Conservation (phyloP, 2,888 invertebrate genomes). For the Scrobipalpa costella region DNA sequence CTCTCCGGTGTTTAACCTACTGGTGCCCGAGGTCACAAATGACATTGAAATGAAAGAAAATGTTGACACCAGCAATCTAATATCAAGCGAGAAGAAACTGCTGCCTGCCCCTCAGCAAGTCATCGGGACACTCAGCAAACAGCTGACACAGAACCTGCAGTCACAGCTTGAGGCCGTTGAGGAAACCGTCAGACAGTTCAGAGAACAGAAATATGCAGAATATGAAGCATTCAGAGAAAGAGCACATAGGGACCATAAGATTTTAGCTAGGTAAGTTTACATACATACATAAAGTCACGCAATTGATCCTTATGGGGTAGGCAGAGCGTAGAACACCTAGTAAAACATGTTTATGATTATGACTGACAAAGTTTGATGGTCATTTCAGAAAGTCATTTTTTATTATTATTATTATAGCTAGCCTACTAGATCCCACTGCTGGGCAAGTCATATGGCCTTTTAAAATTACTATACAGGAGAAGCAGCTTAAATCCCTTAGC, state of each 20-base stretch:
- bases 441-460: no score
- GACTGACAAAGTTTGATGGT: no score
- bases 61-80: slow-evolving; percentile 67
- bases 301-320: no score
- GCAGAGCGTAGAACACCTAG: no score
- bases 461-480: no score
- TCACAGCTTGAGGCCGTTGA: slow-evolving; percentile 86
- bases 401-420: no score
- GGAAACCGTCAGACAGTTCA: slow-evolving; percentile 87
- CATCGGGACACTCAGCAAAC: slow-evolving; percentile 83
- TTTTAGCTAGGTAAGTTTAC: slow-evolving; percentile 85
- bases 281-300: no score
- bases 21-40: slow-evolving; percentile 80
- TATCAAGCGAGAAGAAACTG: slow-evolving; percentile 54
- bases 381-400: no score
- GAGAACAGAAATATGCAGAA: slow-evolving; percentile 87
- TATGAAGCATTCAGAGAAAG: slow-evolving; percentile 87
- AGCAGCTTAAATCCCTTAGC: no score
- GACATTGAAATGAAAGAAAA: slow-evolving; percentile 78
- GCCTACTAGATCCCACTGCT: no score
- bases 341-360: no score
- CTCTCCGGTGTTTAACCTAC: slow-evolving; percentile 86
- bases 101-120: slow-evolving; percentile 78
- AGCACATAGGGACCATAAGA: slow-evolving; percentile 86
- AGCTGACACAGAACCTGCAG: slow-evolving; percentile 85